Evolutionary conservation across 2,797 vertebrate genomes (phyloP), one percentile per base, ranked within the genome.

Genomic region (Salmo trutta): DNA sequence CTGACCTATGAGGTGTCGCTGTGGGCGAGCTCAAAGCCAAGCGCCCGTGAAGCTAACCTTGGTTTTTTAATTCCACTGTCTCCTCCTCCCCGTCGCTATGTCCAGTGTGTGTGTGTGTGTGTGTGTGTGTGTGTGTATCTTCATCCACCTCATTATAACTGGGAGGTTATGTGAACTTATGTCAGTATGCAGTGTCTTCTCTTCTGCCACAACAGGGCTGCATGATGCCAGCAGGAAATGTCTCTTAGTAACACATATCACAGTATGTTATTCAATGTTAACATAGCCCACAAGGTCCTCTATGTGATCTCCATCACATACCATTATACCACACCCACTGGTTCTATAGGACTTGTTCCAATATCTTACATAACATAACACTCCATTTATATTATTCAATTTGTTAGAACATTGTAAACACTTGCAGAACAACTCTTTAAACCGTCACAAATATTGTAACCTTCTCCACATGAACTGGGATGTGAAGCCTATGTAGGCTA

Each of bases 11-110:
- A 64, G 21, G 59, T 64, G n/a, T 24, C 10, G 21, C 59, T 64
- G 59, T 64, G 59, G 16, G 31, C 41, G 41, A 47, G 41, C 33
- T 41, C 68, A 47, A 70, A 70, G 68, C 68, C 68, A 70, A 70
- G 68, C 19, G 17, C 68, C 33, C 19, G n/a, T 47, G 36, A 70
- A 41, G 68, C 68, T 47, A 70, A 70, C 68, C 68, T 70, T 70
- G 68, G 36, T 36, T 70, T 47, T 70, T 70, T 12, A 70, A 47
- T 47, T 47, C 41, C 41, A 12, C 41, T 15, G 3, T n/a, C n/a
- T 19, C 36, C 68, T 47, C 41, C 41, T 12, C 41, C 10, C 41
- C 36, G 19, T 8, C 68, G 19, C 41, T 47, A 12, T 36, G 31
- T 47, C 36, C 17, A 64, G 59, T 64, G 59, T 64, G 59, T 64